Percentiles rank a stretch among this genome's conserved stretches.
Evolutionary conservation across 2,888 invertebrate species (phyloP).

Genomic region (Leucoma salicis): DNA sequence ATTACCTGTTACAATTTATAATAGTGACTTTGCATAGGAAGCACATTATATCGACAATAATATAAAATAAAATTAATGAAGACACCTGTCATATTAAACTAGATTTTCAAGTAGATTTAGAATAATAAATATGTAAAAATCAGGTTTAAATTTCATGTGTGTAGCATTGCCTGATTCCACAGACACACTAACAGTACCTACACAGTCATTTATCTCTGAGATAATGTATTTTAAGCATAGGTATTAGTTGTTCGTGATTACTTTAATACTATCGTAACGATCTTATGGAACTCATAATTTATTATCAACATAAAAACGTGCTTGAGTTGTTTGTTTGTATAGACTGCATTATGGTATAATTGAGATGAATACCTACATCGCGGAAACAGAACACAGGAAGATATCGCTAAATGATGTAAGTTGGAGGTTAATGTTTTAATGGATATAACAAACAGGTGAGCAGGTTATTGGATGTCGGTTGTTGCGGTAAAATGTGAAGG

Average conservation of each 20-base stretch:
- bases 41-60: too few species aligned
- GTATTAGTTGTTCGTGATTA: too few species aligned
- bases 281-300: not conserved
- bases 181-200: too few species aligned
- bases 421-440: conserved; percentile 69
- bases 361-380: conserved; percentile 38
- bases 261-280: too few species aligned
- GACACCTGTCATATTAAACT: not conserved
- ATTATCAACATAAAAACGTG: conserved; percentile 4
- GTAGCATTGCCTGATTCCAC: not conserved
- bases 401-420: conserved; percentile 55
- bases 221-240: too few species aligned
- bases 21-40: too few species aligned
- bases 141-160: not conserved
- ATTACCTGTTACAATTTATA: too few species aligned
- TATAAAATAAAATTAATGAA: too few species aligned
- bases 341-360: conserved; percentile 17
- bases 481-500: conserved; percentile 70
- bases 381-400: conserved; percentile 66
- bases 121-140: too few species aligned
- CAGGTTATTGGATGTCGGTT: conserved; percentile 51
- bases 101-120: too few species aligned
- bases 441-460: conserved; percentile 61
- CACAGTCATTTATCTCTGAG: too few species aligned
- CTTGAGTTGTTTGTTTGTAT: conserved; percentile 3